These are phyloP conservation scores for Luperina nickerlii DNA, from an alignment of 2,888 invertebrate genomes.

Conservation along the genomic window DNA sequence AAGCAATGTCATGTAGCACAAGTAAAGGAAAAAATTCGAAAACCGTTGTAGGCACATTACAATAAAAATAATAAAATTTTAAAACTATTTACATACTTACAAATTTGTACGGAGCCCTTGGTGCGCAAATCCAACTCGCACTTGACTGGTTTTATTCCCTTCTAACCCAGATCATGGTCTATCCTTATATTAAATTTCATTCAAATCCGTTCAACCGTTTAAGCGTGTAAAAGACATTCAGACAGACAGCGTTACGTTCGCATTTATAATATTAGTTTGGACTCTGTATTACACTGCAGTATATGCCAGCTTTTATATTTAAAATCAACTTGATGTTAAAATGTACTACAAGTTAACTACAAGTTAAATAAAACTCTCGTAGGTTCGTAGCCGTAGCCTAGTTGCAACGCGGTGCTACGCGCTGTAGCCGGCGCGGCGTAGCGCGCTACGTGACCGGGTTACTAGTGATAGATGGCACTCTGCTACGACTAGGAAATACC, in stretches of 20 bases:
- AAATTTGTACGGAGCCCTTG: too few relatives aligned
- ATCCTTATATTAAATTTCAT: neutral
- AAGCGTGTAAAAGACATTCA: neutral
- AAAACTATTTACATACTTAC: too few relatives aligned
- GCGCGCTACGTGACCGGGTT: conserved; percentile 81
- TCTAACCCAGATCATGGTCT: neutral
- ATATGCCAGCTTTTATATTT: neutral
- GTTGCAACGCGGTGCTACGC: conserved; percentile 61
- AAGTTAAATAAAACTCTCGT: conserved; percentile 1
- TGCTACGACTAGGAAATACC: conserved; percentile 34
- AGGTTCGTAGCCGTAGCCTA: conserved; percentile 70
- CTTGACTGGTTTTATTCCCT: neutral
- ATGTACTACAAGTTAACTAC: neutral
- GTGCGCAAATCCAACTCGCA: too few relatives aligned
- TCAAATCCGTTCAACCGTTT: neutral
- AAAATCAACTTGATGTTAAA: neutral
- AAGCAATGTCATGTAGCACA: too few relatives aligned
- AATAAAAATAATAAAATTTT: too few relatives aligned
- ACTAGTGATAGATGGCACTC: conserved; percentile 77
- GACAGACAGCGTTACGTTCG: neutral
- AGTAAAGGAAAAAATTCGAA: too few relatives aligned
- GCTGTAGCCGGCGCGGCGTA: conserved; percentile 42
- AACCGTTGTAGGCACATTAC: too few relatives aligned
- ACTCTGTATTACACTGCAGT: neutral
- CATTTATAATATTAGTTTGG: neutral